Percentiles rank a stretch among this genome's conserved stretches.
These are phyloP conservation scores for Pachymerium ferrugineum DNA, from an alignment of 2,888 invertebrate genomes.

Conservation along the genomic window DNA sequence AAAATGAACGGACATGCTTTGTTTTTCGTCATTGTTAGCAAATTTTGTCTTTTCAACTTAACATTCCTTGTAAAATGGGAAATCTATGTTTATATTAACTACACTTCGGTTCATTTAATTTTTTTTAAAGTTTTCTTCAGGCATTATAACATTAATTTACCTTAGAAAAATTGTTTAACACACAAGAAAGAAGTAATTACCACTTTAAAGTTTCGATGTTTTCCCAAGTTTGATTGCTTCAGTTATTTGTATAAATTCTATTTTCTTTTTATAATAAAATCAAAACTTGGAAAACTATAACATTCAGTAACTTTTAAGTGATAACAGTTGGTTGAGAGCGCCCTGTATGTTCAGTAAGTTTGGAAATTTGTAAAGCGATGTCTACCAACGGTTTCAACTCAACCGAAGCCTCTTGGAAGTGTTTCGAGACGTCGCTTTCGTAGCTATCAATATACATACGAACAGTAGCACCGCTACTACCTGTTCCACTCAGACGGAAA, in stretches of 20 bases:
- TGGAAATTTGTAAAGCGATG: constrained; percentile 77
- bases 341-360: constrained; percentile 77
- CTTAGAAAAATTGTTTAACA: too few species aligned
- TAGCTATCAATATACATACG: constrained; percentile 93
- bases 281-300: neutral
- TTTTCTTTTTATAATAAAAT: neutral
- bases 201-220: neutral
- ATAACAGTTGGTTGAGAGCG: constrained; percentile 91
- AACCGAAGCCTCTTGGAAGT: constrained; percentile 50
- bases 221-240: neutral
- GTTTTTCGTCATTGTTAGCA: too few species aligned
- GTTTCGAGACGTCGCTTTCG: constrained; percentile 60
- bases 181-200: too few species aligned
- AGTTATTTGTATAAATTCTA: neutral
- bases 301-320: constrained; percentile 54
- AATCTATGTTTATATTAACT: too few species aligned
- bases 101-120: too few species aligned
- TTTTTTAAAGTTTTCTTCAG: too few species aligned
- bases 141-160: too few species aligned
- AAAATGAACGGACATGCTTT: too few species aligned
- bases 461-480: constrained; percentile 96
- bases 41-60: too few species aligned
- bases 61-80: too few species aligned
- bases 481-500: constrained; percentile 92
- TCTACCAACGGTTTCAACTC: constrained; percentile 82